A percentile compares a stretch with the other conserved stretches of the same genome.
Conservation (phyloP, 2,888 invertebrate genomes). For the Rotaria socialis region DNA sequence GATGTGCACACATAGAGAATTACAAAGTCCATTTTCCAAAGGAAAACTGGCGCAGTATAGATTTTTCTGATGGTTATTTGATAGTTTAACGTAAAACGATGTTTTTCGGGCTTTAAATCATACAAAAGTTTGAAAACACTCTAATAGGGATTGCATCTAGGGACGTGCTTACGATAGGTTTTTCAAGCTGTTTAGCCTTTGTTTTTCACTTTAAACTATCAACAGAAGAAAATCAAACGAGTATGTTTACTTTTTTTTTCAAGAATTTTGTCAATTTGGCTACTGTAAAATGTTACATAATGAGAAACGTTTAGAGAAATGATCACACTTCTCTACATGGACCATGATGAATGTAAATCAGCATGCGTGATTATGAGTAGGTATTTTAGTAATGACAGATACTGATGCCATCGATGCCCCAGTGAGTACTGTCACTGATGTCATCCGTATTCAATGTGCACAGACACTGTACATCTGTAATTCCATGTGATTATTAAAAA, state of each 20-base stretch:
- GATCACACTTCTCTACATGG: background rate
- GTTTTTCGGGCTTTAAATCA: background rate
- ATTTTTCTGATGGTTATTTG: no score
- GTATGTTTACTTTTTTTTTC: slow-evolving; percentile 1
- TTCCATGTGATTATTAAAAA: no score
- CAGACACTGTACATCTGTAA: no score
- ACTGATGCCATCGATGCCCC: background rate
- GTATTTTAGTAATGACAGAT: background rate
- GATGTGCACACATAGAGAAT: no score
- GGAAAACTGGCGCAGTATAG: no score
- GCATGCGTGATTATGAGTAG: background rate
- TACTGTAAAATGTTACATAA: slow-evolving; percentile 1
- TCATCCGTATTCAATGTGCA: no score
- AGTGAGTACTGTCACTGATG: no score
- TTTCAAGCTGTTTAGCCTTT: no score
- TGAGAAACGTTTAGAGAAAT: slow-evolving; percentile 13
- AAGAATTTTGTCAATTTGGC: slow-evolving; percentile 9
- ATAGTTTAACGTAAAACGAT: background rate
- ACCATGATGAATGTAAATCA: background rate
- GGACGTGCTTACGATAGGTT: no score
- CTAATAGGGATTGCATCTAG: background rate
- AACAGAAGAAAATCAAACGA: background rate
- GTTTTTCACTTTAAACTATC: no score
- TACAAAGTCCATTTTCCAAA: no score
- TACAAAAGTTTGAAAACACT: slow-evolving; percentile 12